These are phyloP conservation scores for Pitta sordida DNA, from an alignment of 2,113 vertebrate species.

Conservation along the genomic window DNA sequence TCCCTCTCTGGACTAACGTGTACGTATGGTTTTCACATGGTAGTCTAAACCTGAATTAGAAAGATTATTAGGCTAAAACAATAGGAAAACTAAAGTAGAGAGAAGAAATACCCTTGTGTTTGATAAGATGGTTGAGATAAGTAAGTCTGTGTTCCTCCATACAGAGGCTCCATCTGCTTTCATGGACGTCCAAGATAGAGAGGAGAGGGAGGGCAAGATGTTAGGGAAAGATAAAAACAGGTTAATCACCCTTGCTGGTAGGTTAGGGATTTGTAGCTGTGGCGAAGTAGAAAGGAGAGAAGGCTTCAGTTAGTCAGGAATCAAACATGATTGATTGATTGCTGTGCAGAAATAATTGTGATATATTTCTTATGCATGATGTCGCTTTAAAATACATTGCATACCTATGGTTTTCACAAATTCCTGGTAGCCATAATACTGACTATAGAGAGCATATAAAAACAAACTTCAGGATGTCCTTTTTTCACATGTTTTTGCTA, in stretches of 20 bases:
- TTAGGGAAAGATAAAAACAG: not conserved
- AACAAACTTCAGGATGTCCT: slow-evolving; percentile 2
- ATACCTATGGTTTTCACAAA: not conserved
- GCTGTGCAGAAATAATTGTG: not conserved
- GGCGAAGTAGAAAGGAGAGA: not conserved
- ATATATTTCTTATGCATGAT: not conserved
- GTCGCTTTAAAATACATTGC: not conserved
- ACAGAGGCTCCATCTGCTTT: not conserved
- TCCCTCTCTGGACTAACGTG: not conserved
- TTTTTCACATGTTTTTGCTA: not conserved
- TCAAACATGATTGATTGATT: not conserved
- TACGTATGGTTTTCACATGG: rapidly evolving
- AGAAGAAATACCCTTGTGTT: not conserved
- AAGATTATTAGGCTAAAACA: not conserved
- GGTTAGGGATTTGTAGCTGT: not conserved
- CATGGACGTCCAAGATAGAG: not conserved
- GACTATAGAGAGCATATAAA: not conserved
- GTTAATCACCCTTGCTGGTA: not conserved
- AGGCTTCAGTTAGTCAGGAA: not conserved
- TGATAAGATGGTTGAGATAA: not conserved
- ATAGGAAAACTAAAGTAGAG: not conserved
- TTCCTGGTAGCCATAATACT: not conserved
- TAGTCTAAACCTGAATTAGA: not conserved
- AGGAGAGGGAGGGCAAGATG: not conserved
- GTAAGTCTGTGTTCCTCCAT: not conserved